Percentiles rank a stretch among this genome's conserved stretches.
Evolutionary conservation across 1,140 invertebrate genomes (phyloP).

Genomic region (Pemphigus obesinymphae): DNA sequence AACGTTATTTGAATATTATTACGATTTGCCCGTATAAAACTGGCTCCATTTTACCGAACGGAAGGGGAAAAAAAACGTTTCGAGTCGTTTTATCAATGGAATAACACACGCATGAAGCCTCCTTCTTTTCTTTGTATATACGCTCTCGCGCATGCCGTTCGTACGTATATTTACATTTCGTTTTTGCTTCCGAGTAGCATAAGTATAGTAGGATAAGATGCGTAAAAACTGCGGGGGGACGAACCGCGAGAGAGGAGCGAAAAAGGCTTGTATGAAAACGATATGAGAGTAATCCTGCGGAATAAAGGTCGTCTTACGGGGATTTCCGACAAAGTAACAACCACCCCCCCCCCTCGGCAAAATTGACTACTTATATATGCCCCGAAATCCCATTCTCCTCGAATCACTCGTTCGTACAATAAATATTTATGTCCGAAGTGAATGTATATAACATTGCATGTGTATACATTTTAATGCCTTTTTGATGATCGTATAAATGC

Average conservation of each 20-base stretch:
- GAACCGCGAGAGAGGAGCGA: too few species aligned
- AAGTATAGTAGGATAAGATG: not conserved
- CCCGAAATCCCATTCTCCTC: too few species aligned
- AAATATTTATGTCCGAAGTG: slow-evolving; percentile 13
- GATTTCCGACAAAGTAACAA: not conserved
- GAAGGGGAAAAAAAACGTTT: not conserved
- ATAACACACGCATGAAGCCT: not conserved
- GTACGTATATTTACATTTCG: not conserved
- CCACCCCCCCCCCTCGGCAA: not conserved
- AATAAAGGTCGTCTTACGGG: slow-evolving; percentile 18
- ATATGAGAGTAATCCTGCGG: not conserved
- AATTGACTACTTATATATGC: not conserved
- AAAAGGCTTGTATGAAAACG: not conserved
- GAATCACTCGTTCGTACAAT: not conserved
- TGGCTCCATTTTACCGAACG: not conserved
- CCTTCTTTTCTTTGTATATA: not conserved
- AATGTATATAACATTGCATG: not conserved
- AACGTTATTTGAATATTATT: not conserved
- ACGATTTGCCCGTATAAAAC: not conserved
- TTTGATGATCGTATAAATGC: not conserved
- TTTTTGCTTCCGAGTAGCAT: not conserved
- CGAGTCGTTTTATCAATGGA: slow-evolving; percentile 2
- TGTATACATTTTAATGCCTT: not conserved
- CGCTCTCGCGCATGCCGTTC: not conserved
- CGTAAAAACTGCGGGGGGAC: not conserved